Evolutionary conservation across 2,113 vertebrate genomes (phyloP).

Genomic region (Mesembrinibis cayennensis): DNA sequence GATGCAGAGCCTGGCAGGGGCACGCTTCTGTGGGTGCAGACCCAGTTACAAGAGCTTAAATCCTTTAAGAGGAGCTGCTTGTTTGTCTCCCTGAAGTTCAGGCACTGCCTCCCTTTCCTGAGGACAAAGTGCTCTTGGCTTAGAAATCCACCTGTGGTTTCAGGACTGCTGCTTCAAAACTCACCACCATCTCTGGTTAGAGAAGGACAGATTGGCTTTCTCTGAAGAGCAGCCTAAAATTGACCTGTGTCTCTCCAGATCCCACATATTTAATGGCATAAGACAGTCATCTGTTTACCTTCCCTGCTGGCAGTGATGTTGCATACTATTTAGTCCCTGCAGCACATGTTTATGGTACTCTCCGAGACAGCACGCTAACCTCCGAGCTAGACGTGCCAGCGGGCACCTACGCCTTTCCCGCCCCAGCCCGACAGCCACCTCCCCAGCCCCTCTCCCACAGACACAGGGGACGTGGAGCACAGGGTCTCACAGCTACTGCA

Average conservation of each 20-base stretch:
- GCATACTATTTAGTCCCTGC: not conserved
- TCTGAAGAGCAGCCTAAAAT: not conserved
- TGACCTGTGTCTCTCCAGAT: not conserved
- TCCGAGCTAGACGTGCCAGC: not conserved
- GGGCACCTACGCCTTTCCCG: not conserved
- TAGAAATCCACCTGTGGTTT: not conserved
- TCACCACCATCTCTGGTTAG: not conserved
- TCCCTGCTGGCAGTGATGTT: not conserved
- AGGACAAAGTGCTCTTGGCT: not conserved
- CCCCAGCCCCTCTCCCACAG: not conserved
- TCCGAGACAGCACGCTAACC: not conserved
- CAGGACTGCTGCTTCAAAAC: not conserved
- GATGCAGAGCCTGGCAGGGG: not conserved
- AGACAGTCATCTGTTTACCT: slow-evolving; percentile 33
- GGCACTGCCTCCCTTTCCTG: not conserved
- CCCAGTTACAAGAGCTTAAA: not conserved
- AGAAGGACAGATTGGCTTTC: not conserved
- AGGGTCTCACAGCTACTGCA: not conserved
- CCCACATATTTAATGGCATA: not conserved
- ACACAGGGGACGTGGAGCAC: rapidly evolving
- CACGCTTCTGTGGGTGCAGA: not conserved
- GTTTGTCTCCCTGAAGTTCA: not conserved
- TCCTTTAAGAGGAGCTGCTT: not conserved
- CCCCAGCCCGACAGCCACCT: not conserved
- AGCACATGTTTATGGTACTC: not conserved